Conservation (phyloP, 2,113 vertebrate genomes). For the Gobius niger region DNA sequence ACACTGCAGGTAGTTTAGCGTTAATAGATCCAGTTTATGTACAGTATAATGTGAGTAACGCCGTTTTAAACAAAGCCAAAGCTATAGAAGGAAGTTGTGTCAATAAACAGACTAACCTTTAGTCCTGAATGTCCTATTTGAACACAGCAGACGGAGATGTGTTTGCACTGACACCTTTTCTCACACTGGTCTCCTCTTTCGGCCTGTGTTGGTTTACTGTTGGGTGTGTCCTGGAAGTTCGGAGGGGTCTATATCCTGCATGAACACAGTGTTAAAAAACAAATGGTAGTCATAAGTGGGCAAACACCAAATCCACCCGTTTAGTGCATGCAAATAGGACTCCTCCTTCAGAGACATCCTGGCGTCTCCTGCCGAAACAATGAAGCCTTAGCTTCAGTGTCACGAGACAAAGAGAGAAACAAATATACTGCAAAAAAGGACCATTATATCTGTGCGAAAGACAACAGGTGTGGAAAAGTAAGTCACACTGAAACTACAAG, state of each 20-base stretch:
- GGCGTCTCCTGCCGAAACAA: conserved; percentile 16
- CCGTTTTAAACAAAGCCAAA: background rate
- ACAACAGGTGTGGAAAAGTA: background rate
- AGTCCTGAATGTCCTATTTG: conserved; percentile 10
- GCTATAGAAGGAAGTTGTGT: background rate
- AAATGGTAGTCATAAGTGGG: background rate
- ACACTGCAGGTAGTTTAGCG: conserved; percentile 18
- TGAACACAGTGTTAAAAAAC: background rate
- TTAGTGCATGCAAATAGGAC: background rate
- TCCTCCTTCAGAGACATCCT: conserved; percentile 3
- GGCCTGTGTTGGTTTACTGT: background rate
- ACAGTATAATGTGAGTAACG: background rate
- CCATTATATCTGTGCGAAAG: background rate
- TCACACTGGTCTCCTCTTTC: conserved; percentile 1
- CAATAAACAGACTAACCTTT: conserved; percentile 11
- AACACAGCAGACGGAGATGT: background rate
- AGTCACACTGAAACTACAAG: background rate
- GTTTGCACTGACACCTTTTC: conserved; percentile 29
- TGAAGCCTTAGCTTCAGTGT: background rate
- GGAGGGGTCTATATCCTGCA: background rate
- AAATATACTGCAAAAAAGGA: background rate
- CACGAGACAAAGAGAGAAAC: conserved; percentile 9
- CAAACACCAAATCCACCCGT: conserved; percentile 8
- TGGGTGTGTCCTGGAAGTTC: conserved; percentile 25
- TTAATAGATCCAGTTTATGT: background rate